Base-by-base conservation (phyloP, 2,888 invertebrate species). In the Nephrocerus scutellatus region DNA sequence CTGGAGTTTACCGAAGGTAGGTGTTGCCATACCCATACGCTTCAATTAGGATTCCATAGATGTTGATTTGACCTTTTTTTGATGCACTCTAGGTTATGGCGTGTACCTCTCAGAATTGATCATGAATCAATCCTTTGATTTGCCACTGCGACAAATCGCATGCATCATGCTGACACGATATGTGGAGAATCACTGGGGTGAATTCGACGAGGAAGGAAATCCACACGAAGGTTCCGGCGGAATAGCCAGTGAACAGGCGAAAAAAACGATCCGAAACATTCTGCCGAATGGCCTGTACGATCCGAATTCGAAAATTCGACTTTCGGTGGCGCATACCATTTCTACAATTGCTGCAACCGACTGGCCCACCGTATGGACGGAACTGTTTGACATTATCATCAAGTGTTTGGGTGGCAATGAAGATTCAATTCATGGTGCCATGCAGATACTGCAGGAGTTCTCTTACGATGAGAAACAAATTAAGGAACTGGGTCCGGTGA, bases 321-420 rank as follows among this genome's bases (percentile, higher is more conserved):
- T 75, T 4, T 75, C 79, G 14, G 77, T 82, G 8, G 83, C 83
- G 0, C 79, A 80, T 60, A 80, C 80, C 2, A 77, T 83, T 35
- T 78, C 82, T 0, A 75, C 76, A 3, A 81, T 84, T 47, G 83
- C 82, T 1, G 73, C 76, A 47, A 79, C 77, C 68, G 83, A 84
- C 56, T 83, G 82, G 80, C 83, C 83, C 0, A 76, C 77, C 43
- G 71, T 75, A 35, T 84, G 83, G 83, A 75, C 79, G 0, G 75
- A 77, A 37, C 62, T 84, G 3, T 82, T 82, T 54, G 75, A 78
- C 39, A 73, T 80, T 15, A 71, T 84, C 24, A 76, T 82, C 46
- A 73, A 72, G 36, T 78, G 78, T 45, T 63, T 82, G 32, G 74
- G 74, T 16, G 75, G 76, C 36, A 74, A 73, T 46, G 73, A 72